These are phyloP conservation scores for Thymelicus lineola DNA, from an alignment of 2,888 invertebrate genomes.

Conservation along the genomic window DNA sequence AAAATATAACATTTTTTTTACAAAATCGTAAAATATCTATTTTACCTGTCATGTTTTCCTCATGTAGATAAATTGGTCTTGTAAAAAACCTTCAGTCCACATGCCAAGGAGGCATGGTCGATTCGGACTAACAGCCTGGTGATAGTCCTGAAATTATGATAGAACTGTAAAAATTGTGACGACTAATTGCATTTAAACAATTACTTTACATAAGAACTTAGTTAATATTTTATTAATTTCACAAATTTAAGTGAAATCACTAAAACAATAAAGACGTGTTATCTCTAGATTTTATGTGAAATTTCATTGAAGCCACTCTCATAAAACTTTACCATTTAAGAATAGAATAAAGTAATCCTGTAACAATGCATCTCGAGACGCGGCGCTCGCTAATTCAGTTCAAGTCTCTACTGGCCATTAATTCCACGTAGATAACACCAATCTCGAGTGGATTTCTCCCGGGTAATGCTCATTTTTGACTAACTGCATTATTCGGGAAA, in stretches of 20 bases:
- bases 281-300: slow-evolving; percentile 15
- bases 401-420: slow-evolving; percentile 20
- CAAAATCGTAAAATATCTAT: no score
- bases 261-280: slow-evolving; percentile 1
- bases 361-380: slow-evolving; percentile 14
- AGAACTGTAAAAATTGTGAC: no score
- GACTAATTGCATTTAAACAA: no score
- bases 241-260: neutral
- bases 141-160: no score
- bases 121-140: no score
- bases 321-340: slow-evolving; percentile 16
- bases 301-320: slow-evolving; percentile 15
- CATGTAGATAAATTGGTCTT: no score
- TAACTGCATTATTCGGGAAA: slow-evolving; percentile 12
- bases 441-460: slow-evolving; percentile 10
- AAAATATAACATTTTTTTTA: no score
- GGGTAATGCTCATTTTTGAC: slow-evolving; percentile 27
- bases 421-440: slow-evolving; percentile 24
- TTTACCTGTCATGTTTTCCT: no score
- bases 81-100: no score
- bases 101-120: no score
- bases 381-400: slow-evolving; percentile 8
- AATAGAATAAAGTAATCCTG: slow-evolving; percentile 18
- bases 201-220: neutral
- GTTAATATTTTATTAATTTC: neutral